Evolutionary conservation across 2,797 vertebrate species (phyloP).

Genomic region (Sebastolobus altivelis): DNA sequence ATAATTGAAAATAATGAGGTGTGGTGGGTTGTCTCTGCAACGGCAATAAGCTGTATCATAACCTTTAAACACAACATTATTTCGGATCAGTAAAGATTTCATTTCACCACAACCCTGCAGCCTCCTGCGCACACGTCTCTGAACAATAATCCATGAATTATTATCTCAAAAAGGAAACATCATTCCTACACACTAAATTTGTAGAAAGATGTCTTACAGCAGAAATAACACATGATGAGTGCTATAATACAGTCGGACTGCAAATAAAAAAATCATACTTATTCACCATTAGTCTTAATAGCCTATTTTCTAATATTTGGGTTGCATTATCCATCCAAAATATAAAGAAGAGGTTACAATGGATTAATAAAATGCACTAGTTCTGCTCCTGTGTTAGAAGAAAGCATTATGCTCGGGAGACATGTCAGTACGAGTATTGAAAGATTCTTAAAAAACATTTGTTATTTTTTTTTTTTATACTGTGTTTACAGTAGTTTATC

Average conservation of each 20-base stretch:
- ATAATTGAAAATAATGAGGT: not conserved
- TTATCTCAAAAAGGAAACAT: not conserved
- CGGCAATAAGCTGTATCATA: not conserved
- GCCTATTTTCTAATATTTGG: not conserved
- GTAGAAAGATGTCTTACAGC: not conserved
- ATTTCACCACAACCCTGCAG: conserved; percentile 1
- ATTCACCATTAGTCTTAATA: not conserved
- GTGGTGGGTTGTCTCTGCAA: not conserved
- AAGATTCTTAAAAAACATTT: too few species aligned
- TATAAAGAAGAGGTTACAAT: not conserved
- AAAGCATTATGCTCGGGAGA: too few species aligned
- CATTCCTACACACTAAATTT: not conserved
- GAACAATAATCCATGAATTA: not conserved
- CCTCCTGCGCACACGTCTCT: not conserved
- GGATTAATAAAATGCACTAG: not conserved
- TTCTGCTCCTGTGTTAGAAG: too few species aligned
- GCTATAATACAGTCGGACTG: not conserved
- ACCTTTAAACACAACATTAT: not conserved
- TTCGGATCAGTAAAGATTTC: not conserved
- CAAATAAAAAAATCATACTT: not conserved
- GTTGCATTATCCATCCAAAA: not conserved
- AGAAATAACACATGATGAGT: not conserved
- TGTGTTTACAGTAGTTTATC: too few species aligned
- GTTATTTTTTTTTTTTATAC: too few species aligned
- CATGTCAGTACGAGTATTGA: too few species aligned